Conservation (phyloP, 2,113 vertebrate species). For the Calypte anna region DNA sequence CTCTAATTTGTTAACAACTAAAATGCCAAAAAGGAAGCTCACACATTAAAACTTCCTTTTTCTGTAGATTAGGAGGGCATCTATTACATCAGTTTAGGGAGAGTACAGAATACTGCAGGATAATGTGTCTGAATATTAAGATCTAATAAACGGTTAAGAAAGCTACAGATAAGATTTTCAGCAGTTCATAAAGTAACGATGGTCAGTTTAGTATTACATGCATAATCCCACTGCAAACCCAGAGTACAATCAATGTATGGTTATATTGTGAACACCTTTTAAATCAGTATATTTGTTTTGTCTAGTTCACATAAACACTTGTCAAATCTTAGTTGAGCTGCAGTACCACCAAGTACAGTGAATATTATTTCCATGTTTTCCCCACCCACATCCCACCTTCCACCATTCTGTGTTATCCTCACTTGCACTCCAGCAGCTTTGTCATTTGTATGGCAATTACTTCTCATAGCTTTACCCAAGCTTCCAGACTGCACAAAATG, state of each 20-base stretch:
- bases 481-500: neutral
- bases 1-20: neutral
- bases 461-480: neutral
- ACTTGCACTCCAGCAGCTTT: neutral
- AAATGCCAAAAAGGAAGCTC: neutral
- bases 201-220: neutral
- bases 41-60: neutral
- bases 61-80: neutral
- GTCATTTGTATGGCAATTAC: neutral
- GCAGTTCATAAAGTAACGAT: rapidly evolving
- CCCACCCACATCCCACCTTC: neutral
- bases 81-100: neutral
- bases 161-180: neutral
- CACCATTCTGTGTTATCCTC: neutral
- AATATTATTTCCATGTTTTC: neutral
- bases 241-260: neutral
- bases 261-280: neutral
- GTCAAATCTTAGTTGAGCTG: neutral
- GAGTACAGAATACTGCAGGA: neutral
- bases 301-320: neutral
- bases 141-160: neutral
- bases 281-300: neutral
- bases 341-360: neutral
- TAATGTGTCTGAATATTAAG: neutral
- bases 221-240: neutral